These are phyloP conservation scores for Glaucomys volans DNA, from an alignment of 2,113 vertebrate species.

Conservation along the genomic window DNA sequence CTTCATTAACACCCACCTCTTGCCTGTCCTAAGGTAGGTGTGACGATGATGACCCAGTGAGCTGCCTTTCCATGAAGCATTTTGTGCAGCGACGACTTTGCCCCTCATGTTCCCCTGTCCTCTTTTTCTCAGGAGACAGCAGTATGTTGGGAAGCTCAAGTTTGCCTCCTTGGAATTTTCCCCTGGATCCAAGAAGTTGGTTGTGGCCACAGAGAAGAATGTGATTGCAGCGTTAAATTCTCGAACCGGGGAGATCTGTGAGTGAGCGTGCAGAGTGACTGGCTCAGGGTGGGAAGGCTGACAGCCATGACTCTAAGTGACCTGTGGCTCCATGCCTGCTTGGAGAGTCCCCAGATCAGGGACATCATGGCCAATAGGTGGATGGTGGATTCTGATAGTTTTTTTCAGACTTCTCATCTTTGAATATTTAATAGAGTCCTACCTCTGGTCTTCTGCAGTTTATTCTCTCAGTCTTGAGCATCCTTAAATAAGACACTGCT, in stretches of 20 bases:
- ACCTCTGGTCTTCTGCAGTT: background rate
- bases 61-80: background rate
- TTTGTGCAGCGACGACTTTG: background rate
- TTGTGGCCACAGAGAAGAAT: constrained; percentile 95
- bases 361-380: background rate
- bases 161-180: constrained; percentile 94
- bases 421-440: background rate
- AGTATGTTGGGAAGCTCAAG: constrained; percentile 95
- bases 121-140: constrained; percentile 91
- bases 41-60: background rate
- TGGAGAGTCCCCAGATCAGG: background rate
- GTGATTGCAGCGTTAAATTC: constrained; percentile 95
- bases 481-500: background rate
- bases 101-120: fast-evolving
- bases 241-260: constrained; percentile 94
- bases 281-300: background rate
- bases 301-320: background rate
- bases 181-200: constrained; percentile 95
- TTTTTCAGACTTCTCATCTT: background rate
- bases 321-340: background rate
- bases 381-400: background rate
- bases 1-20: background rate
- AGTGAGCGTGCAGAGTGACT: constrained; percentile 78
- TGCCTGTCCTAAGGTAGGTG: background rate
- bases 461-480: background rate